phyloP scores from a whole-genome alignment of 2,888 invertebrate species.

The Zaprionus lineosus region DNA sequence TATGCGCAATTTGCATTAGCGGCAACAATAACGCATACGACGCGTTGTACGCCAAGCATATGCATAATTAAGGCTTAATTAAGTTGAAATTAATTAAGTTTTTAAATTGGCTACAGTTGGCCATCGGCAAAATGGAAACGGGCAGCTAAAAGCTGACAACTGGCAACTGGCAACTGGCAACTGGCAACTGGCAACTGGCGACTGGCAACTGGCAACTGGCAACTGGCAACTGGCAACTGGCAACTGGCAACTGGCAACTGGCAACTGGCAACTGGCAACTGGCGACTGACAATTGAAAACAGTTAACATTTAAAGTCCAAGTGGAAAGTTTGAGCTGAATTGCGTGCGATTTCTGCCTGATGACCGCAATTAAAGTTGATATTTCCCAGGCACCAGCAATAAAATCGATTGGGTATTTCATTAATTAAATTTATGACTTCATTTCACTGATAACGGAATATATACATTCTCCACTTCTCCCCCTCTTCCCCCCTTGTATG shows the following conservation, averaged over 20 bases:
- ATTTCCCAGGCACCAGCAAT: conserved; percentile 10
- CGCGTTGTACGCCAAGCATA: conserved; percentile 26
- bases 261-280: too few species aligned
- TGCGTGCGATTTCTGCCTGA: conserved; percentile 4
- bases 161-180: not conserved
- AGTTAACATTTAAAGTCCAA: conserved; percentile 2
- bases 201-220: too few species aligned
- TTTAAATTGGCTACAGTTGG: conserved; percentile 44
- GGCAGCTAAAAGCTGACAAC: not conserved
- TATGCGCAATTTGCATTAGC: conserved; percentile 66
- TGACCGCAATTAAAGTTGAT: conserved; percentile 25
- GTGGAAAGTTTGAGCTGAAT: conserved; percentile 28
- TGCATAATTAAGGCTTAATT: conserved; percentile 47
- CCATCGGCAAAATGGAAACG: too few species aligned
- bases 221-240: not conserved
- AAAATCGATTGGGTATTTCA: conserved; percentile 17
- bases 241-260: not conserved
- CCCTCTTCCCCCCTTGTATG: too few species aligned
- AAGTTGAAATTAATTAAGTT: conserved; percentile 43
- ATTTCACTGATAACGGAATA: not conserved
- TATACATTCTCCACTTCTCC: too few species aligned
- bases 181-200: too few species aligned
- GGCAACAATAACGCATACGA: conserved; percentile 53
- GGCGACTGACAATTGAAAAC: too few species aligned
- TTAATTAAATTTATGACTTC: conserved; percentile 15